Percentiles rank a stretch among this genome's conserved stretches.
Evolutionary conservation across 2,888 invertebrate species (phyloP).

Genomic region (Glaucopsyche alexis): DNA sequence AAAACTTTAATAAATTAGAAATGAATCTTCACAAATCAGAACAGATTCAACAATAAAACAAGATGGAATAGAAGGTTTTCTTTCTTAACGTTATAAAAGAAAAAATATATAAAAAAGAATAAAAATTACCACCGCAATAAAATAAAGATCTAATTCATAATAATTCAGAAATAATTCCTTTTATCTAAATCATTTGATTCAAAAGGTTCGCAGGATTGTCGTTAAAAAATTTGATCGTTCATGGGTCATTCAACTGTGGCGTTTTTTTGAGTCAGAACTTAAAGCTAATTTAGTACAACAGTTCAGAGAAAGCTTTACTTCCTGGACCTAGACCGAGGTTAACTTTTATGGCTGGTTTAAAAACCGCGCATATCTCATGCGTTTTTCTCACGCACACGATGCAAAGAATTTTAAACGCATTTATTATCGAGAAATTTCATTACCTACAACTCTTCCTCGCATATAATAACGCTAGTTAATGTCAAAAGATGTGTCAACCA

Average conservation of each 20-base stretch:
- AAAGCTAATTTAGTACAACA: background rate
- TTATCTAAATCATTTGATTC: background rate
- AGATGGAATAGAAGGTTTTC: too few species aligned
- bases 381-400: constrained; percentile 24
- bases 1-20: background rate
- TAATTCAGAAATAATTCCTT: background rate
- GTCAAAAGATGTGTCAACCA: constrained; percentile 44
- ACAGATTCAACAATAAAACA: background rate
- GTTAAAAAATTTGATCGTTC: background rate
- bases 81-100: too few species aligned
- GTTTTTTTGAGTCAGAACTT: background rate
- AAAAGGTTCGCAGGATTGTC: background rate
- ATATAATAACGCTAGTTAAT: constrained; percentile 39
- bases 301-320: background rate
- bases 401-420: constrained; percentile 30
- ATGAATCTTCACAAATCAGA: background rate
- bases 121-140: too few species aligned
- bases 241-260: background rate
- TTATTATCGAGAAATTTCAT: constrained; percentile 30
- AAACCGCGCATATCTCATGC: constrained; percentile 2
- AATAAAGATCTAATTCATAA: too few species aligned
- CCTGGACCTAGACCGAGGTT: background rate
- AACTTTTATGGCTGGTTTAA: background rate
- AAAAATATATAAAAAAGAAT: too few species aligned
- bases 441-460: constrained; percentile 27